Conservation (phyloP, 1,140 invertebrate genomes). For the Drosophila asahinai region DNA sequence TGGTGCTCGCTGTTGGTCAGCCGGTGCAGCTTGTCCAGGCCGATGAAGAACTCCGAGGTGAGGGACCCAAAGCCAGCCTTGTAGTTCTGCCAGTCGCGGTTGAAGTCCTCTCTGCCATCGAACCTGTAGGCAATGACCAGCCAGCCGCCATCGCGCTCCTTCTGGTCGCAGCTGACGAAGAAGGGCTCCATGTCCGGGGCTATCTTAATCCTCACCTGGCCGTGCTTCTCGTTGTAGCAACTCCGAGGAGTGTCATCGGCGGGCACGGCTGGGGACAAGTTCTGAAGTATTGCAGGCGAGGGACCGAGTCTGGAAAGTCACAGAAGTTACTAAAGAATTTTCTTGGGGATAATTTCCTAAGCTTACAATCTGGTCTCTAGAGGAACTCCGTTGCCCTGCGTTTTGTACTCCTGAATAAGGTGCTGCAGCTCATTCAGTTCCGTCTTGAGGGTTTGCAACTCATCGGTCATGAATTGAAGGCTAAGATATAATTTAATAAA, state of each 20-base stretch:
- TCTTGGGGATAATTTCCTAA: not conserved
- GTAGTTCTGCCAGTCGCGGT: conserved; percentile 87
- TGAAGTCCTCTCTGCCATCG: conserved; percentile 88
- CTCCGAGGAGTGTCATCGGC: conserved; percentile 43
- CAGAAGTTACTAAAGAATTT: not conserved
- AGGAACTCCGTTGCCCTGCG: not conserved
- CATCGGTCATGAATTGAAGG: conserved; percentile 48
- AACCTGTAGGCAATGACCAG: conserved; percentile 88
- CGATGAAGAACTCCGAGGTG: conserved; percentile 88
- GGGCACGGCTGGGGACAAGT: not conserved
- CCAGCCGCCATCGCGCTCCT: conserved; percentile 87
- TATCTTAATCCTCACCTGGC: conserved; percentile 46
- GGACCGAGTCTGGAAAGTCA: not conserved
- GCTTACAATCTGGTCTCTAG: conserved; percentile 39
- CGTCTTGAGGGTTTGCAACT: conserved; percentile 33
- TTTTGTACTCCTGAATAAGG: conserved; percentile 54
- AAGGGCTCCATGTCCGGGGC: conserved; percentile 85
- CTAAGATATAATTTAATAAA: conserved; percentile 2
- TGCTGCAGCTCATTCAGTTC: conserved; percentile 55
- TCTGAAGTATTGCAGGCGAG: not conserved
- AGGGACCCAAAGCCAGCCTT: conserved; percentile 88
- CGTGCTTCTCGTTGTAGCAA: conserved; percentile 57
- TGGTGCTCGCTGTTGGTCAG: conserved; percentile 87
- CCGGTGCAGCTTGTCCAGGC: conserved; percentile 87
- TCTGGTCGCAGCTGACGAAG: conserved; percentile 87